Conservation (phyloP, 2,113 vertebrate species). For the Melanocharis versteri region DNA sequence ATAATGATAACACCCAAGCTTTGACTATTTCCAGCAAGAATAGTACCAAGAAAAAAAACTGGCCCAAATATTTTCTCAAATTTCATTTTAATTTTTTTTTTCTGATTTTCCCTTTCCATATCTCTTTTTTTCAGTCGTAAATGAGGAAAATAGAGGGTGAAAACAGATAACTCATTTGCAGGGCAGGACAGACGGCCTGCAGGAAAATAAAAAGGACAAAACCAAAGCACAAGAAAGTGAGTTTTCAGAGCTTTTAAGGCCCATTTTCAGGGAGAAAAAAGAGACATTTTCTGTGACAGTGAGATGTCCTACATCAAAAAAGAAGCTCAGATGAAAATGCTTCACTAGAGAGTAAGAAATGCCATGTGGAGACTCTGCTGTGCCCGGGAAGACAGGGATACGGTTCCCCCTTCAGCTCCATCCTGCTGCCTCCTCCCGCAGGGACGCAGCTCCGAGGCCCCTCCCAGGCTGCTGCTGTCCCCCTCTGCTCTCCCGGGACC, state of each 20-base stretch:
- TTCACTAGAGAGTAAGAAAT: neutral
- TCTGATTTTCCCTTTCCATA: neutral
- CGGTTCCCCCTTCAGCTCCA: neutral
- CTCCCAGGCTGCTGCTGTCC: fast-evolving
- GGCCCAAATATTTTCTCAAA: neutral
- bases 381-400: fast-evolving
- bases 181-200: neutral
- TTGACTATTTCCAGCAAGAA: neutral
- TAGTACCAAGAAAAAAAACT: neutral
- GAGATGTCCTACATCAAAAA: neutral
- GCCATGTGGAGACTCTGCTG: neutral
- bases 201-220: neutral
- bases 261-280: neutral
- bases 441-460: fast-evolving
- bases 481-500: too few relatives aligned
- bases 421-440: fast-evolving
- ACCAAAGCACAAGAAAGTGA: neutral
- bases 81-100: neutral
- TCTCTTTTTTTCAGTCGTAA: neutral
- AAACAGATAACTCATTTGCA: neutral
- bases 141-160: neutral
- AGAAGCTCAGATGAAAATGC: neutral
- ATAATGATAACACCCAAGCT: fast-evolving
- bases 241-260: neutral
- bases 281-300: neutral